Evolutionary conservation across 2,113 vertebrate species (phyloP).

Genomic region (Pelvicachromis taeniatus): DNA sequence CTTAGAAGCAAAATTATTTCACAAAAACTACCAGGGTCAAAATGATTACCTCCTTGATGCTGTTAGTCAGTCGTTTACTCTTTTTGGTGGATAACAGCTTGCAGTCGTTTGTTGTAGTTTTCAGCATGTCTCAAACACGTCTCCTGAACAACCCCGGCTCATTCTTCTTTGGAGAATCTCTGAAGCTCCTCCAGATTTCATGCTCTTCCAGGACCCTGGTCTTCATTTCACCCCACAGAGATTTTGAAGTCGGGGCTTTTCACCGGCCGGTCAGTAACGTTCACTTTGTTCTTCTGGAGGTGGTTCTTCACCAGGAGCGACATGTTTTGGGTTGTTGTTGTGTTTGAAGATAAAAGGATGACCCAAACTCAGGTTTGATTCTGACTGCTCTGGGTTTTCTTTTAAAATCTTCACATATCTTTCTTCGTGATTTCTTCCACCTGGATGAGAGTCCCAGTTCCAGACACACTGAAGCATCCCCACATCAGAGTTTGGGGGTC

Average conservation of each 20-base stretch:
- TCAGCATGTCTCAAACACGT: neutral
- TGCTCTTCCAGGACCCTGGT: neutral
- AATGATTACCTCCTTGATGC: neutral
- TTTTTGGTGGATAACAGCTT: neutral
- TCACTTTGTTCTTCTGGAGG: neutral
- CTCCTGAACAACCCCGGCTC: too few species aligned
- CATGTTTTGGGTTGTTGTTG: neutral
- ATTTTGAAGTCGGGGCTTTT: neutral
- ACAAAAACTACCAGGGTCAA: neutral
- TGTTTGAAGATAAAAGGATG: neutral
- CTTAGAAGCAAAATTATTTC: neutral
- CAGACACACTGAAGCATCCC: neutral
- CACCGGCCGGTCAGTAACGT: neutral
- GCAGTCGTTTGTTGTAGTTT: neutral
- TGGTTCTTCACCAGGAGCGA: neutral
- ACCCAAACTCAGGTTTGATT: neutral
- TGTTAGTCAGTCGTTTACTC: neutral
- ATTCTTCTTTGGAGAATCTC: too few species aligned
- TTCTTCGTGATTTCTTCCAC: neutral
- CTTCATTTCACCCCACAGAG: neutral
- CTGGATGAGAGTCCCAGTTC: neutral
- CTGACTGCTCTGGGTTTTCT: neutral
- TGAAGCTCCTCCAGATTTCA: neutral
- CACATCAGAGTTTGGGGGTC: neutral
- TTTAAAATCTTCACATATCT: neutral